These are phyloP conservation scores for Leptinotarsa juncta DNA, from an alignment of 2,888 invertebrate genomes.

Conservation along the genomic window DNA sequence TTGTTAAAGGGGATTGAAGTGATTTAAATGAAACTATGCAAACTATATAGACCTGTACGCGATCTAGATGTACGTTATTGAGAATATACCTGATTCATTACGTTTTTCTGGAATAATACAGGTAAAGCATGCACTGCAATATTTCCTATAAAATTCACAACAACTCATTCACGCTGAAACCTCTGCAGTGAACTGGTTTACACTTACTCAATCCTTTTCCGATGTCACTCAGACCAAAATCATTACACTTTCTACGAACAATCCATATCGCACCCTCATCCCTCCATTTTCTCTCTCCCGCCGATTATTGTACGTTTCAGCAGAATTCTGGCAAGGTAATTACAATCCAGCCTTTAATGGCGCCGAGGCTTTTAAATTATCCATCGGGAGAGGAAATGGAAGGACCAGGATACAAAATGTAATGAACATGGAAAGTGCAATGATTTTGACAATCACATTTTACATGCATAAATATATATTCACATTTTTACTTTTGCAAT, in stretches of 20 bases:
- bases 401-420: slow-evolving; percentile 2
- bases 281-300: slow-evolving; percentile 28
- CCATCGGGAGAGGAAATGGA: slow-evolving; percentile 18
- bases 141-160: too few relatives aligned
- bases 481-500: slow-evolving; percentile 1
- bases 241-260: slow-evolving; percentile 12
- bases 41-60: too few relatives aligned
- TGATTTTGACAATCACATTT: slow-evolving; percentile 21
- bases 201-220: background rate
- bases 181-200: background rate
- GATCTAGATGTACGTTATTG: too few relatives aligned
- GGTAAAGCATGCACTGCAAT: too few relatives aligned
- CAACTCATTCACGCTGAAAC: background rate
- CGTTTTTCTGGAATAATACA: too few relatives aligned
- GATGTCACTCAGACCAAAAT: background rate
- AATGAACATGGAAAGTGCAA: slow-evolving; percentile 21
- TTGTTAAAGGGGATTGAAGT: too few relatives aligned
- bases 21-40: too few relatives aligned
- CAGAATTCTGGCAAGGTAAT: slow-evolving; percentile 32
- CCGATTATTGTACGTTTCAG: slow-evolving; percentile 36
- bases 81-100: too few relatives aligned
- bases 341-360: slow-evolving; percentile 30
- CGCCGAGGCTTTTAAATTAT: slow-evolving; percentile 27
- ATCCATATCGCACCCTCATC: slow-evolving; percentile 13
- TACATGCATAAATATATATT: slow-evolving; percentile 18